Percentiles rank a stretch among this genome's conserved stretches.
These are phyloP conservation scores for Crocuta crocuta DNA, from an alignment of 2,113 vertebrate genomes.

Conservation along the genomic window DNA sequence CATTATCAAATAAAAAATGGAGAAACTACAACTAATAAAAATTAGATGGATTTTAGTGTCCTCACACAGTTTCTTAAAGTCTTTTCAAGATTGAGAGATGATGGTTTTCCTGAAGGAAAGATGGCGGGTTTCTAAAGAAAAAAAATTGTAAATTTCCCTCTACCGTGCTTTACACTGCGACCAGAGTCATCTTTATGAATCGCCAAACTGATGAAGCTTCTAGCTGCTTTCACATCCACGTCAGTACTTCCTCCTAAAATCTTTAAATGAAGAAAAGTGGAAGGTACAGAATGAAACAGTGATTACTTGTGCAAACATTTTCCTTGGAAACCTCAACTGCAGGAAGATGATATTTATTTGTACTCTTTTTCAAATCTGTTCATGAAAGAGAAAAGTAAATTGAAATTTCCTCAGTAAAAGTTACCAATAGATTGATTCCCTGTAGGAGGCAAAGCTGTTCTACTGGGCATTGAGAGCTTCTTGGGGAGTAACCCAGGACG, in stretches of 20 bases:
- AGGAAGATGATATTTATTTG: neutral
- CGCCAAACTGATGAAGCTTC: neutral
- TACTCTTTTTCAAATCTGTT: neutral
- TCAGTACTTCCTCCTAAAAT: neutral
- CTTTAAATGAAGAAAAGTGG: neutral
- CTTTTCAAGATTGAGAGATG: neutral
- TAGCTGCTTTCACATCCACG: neutral
- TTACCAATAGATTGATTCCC: neutral
- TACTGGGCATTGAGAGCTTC: conserved; percentile 26
- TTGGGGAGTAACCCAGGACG: neutral
- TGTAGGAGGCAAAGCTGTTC: neutral
- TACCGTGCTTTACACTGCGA: neutral
- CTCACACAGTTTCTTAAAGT: neutral
- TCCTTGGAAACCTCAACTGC: neutral
- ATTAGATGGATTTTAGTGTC: neutral
- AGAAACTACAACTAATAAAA: neutral
- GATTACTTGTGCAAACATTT: neutral
- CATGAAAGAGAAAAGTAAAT: neutral
- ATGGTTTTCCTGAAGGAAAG: neutral
- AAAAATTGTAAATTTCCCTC: neutral
- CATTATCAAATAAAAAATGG: neutral
- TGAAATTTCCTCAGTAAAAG: conserved; percentile 12
- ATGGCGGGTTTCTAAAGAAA: neutral
- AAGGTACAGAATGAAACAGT: neutral
- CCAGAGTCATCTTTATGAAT: neutral